phyloP scores from a whole-genome alignment of 1,140 invertebrate species.

The Papilio polyxenes region DNA sequence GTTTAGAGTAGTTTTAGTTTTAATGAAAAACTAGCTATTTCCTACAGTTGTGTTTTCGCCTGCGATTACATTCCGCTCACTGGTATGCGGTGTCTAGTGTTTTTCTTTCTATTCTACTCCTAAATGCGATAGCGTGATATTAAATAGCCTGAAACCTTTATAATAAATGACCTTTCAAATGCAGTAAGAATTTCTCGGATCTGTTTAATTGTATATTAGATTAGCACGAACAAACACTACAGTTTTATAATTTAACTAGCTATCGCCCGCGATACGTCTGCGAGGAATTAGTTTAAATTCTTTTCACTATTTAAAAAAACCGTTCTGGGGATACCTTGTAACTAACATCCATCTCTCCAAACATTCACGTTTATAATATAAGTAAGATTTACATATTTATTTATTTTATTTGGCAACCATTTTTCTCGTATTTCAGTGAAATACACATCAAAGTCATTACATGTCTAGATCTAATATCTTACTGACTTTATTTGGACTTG shows the following conservation, averaged over 20 bases:
- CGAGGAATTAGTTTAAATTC: too few species aligned
- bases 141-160: neutral
- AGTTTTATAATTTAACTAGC: neutral
- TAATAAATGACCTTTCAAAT: neutral
- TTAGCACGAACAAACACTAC: neutral
- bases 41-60: too few species aligned
- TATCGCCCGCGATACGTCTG: too few species aligned
- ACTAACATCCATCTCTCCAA: too few species aligned
- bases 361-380: too few species aligned
- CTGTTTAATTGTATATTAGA: neutral
- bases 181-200: neutral
- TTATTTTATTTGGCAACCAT: neutral
- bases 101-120: neutral
- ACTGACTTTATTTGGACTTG: neutral
- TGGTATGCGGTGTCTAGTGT: neutral
- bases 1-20: too few species aligned
- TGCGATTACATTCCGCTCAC: neutral
- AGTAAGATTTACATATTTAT: neutral
- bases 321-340: too few species aligned
- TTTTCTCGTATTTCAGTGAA: neutral
- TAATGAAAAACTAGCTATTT: neutral
- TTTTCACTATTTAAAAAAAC: too few species aligned
- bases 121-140: neutral
- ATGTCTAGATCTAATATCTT: neutral
- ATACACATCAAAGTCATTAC: neutral